Evolutionary conservation across 2,113 vertebrate genomes (phyloP), one percentile per base, ranked within the genome.

Genomic region (Chamaetylas fuelleborni): DNA sequence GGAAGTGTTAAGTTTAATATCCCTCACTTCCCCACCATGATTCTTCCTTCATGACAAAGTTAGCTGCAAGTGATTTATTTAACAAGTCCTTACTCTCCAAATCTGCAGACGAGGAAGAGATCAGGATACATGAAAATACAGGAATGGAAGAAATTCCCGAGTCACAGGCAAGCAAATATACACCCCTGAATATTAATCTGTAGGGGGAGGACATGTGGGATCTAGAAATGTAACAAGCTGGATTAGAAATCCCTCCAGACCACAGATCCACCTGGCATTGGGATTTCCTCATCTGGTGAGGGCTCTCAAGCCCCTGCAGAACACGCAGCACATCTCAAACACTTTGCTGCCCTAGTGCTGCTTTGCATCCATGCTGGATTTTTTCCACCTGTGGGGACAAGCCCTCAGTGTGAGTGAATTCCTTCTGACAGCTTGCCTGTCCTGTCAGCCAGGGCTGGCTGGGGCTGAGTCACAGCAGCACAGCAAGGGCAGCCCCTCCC

Each of bases 391-490:
- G 1, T 48, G 51, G 73, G 81, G 66, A 54, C 51, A 42, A 87
- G 62, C 67, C 70, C 84, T 69, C 64, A 15, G 19, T 26, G 67
- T 93, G 91, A 92, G 70, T 38, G 82, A 73, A 95, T 95, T 86
- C 58, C 57, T 91, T 67, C 25, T 96, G 96, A 96, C 91, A 96
- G 81, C 76, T 51, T 90, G 53, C 66, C 93, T 83, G 45, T 96
- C 95, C 11, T 16, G 29, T 38, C 61, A 89, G 79, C 54, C 3
- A 0, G 47, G 51, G 72, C n/a, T 81, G 85, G 70, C 84, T 90
- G 74, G 23, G 85, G 12, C 90, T 89, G 92, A 97, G 85, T 91
- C 92, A 95, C 53, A 95, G 78, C 51, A 93, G 64, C 50, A 54
- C 38, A 42, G 15, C 40, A 22, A 69, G 48, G 54, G 48, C 67